Percentiles rank a stretch among this genome's conserved stretches.
Conservation (phyloP, 2,113 vertebrate species). For the Mastomys coucha region DNA sequence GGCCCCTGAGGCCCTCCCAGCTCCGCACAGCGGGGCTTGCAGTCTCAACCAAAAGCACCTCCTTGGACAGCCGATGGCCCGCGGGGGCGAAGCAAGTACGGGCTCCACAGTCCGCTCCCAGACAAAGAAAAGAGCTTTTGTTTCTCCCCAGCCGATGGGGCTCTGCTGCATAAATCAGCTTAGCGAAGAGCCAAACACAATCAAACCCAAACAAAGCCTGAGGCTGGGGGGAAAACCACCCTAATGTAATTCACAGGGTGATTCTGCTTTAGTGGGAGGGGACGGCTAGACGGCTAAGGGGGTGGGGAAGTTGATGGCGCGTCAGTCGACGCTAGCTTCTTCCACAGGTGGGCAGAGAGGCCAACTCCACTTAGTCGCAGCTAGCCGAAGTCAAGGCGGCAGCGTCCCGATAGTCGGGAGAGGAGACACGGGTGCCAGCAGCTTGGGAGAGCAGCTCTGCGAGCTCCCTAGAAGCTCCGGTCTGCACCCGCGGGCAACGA, state of each 20-base stretch:
- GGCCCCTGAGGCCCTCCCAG: slow-evolving; percentile 74
- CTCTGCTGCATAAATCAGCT: slow-evolving; percentile 83
- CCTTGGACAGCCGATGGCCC: slow-evolving; percentile 57
- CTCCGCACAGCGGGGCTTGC: slow-evolving; percentile 14
- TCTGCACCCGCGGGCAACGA: neutral
- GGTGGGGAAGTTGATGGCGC: slow-evolving; percentile 51
- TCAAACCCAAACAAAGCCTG: slow-evolving; percentile 80
- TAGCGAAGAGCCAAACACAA: slow-evolving; percentile 78
- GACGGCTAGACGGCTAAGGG: slow-evolving; percentile 53
- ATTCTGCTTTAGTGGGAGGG: slow-evolving; percentile 77
- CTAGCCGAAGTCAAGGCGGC: neutral
- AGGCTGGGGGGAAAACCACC: slow-evolving; percentile 72
- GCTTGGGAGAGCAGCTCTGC: neutral
- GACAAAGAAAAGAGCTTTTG: slow-evolving; percentile 85
- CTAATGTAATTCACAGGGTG: slow-evolving; percentile 76
- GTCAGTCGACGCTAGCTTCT: slow-evolving; percentile 56
- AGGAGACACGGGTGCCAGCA: slow-evolving; percentile 52
- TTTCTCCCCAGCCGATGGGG: slow-evolving; percentile 73
- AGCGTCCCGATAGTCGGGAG: slow-evolving; percentile 36
- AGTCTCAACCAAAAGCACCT: slow-evolving; percentile 47
- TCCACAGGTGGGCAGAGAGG: slow-evolving; percentile 80
- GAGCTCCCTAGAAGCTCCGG: slow-evolving; percentile 33
- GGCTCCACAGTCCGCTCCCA: slow-evolving; percentile 60
- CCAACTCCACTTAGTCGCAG: slow-evolving; percentile 32
- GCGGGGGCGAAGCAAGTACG: slow-evolving; percentile 45